Base-by-base conservation (phyloP, 2,797 vertebrate genomes). In the Benthosema pterotum region DNA sequence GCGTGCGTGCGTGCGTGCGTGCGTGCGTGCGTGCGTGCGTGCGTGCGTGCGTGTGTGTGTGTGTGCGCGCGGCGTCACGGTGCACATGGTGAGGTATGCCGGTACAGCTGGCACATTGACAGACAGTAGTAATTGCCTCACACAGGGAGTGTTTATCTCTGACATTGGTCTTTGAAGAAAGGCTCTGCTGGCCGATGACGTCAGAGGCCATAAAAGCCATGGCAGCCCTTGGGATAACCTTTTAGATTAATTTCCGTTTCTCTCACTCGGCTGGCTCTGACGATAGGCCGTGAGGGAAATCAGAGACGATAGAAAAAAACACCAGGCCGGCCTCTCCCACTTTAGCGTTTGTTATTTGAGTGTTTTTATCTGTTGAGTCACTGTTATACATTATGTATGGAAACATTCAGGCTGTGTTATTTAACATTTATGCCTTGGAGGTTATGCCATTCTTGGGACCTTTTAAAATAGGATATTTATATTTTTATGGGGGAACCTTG, bases 311-410 rank as follows among this genome's bases (percentile, higher is more conserved):
- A 22, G 5, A 32, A 11, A 43, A 52, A 32, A 5, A 16, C 4
- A 25, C 22, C 16, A 1, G 5, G 1, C n/a, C n/a, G 11, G 52
- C n/a, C 32, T 11, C 32, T 7, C 32, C 32, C 32, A 38, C 32
- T 11, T 11, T 11, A 38, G 32, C 32, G 32, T 38, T n/a, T 38
- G 2, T 54, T 54, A 16, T 54, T 54, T 2, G 6, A 25, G 49
- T 22, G 49, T 22, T 51, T n/a, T 51, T 51, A 51, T 38, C 49
- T 22, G 52, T 54, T 42, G 28, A 54, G 52, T 54, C 52, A 54
- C 1, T 0, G 18, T 5, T 51, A 12, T 51, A 19, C 15, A 22
- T 51, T 50, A 17, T 50, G 17, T 50, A 38, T 38, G 32, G 32
- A 32, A 32, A 38, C 32, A 38, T 38, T 38, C 32, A 9, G 32